These are phyloP conservation scores for Atlantisia rogersi DNA, from an alignment of 2,113 vertebrate species.

Conservation along the genomic window DNA sequence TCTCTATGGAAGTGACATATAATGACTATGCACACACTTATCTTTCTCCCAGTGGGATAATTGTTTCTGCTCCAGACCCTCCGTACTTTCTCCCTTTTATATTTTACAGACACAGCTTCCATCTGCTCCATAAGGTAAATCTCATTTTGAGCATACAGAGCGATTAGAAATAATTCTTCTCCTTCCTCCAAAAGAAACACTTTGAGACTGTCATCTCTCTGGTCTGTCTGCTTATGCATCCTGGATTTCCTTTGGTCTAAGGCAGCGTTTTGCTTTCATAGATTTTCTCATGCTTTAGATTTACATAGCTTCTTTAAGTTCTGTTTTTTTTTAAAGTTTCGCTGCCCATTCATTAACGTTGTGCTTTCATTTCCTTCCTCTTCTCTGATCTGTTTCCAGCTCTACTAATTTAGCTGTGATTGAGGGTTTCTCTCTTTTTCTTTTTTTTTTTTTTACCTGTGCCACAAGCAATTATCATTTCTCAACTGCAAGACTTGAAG, in stretches of 20 bases:
- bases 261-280: background rate
- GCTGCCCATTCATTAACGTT: background rate
- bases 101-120: background rate
- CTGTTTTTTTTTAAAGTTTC: background rate
- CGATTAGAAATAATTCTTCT: background rate
- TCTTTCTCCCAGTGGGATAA: slow-evolving; percentile 26
- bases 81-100: background rate
- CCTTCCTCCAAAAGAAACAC: background rate
- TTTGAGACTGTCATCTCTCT: background rate
- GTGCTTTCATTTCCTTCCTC: background rate
- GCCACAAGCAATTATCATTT: background rate
- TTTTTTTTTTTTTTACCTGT: background rate
- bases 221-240: background rate
- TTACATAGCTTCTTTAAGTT: background rate
- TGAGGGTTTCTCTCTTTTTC: background rate
- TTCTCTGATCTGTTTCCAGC: background rate
- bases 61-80: slow-evolving; percentile 12
- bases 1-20: background rate
- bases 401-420: background rate
- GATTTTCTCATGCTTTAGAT: background rate
- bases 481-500: background rate
- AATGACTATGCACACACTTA: background rate
- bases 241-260: background rate
- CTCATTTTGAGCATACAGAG: background rate
- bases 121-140: background rate